Base-by-base conservation (phyloP, 1,140 invertebrate species). In the Calliphora vicina region DNA sequence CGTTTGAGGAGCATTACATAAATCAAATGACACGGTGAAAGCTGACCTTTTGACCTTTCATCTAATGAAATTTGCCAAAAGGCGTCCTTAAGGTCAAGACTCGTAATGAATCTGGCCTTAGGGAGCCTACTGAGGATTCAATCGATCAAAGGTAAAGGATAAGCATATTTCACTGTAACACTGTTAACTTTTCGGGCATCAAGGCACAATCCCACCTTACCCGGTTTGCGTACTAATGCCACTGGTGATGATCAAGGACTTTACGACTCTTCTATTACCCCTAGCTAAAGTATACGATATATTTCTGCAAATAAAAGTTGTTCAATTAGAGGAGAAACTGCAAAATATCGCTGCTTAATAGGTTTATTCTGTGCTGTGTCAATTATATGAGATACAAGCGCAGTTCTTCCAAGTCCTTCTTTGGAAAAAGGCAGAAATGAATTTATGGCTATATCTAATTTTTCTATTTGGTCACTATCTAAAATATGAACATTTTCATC, bases 41-140 rank as follows among this genome's bases (percentile, higher is more conserved):
- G n/a, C n/a, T n/a, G n/a, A n/a, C n/a, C n/a, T n/a, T n/a, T n/a
- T n/a, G n/a, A n/a, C n/a, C n/a, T n/a, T n/a, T n/a, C n/a, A n/a
- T n/a, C n/a, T n/a, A n/a, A n/a, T n/a, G n/a, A n/a, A n/a, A n/a
- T n/a, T n/a, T n/a, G n/a, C n/a, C 45, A 50, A 73, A 29, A 86
- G 42, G 15, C 71, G 74, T 23, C 87, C 85, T 83, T 88, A 86
- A 27, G 72, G 74, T 84, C 82, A 3, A n/a, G n/a, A n/a, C n/a
- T 82, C 15, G 78, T 61, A 15, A 84, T 82, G 8, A 82, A 9
- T 13, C 29, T 35, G 25, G 81, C 82, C 26, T 80, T 82, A 13
- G n/a, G 83, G 13, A 73, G 42, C n/a, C 76, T 20, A 26, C 45
- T 80, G 26, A 57, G 10, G 78, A 87, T 71, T 61, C 83, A 43